Conservation (phyloP, 2,888 invertebrate species). For the Meliscaeva auricollis region DNA sequence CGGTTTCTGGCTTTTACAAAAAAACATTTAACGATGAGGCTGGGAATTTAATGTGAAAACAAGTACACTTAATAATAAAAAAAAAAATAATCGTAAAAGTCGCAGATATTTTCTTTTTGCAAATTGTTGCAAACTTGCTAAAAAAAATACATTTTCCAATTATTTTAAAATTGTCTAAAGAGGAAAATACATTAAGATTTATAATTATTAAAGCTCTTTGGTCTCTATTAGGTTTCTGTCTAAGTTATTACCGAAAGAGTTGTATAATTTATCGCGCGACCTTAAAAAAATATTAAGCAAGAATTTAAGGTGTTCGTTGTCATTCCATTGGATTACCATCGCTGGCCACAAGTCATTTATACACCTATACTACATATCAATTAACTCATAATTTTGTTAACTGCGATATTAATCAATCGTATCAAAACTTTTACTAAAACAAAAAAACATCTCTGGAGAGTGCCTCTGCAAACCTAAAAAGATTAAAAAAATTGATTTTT, state of each 20-base stretch:
- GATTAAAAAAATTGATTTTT: neutral
- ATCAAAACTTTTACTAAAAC: slow-evolving; percentile 35
- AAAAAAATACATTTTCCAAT: neutral
- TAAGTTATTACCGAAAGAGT: slow-evolving; percentile 38
- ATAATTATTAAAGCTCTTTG: slow-evolving; percentile 30
- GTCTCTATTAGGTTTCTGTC: slow-evolving; percentile 58
- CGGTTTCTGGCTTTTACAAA: neutral
- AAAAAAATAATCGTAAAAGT: neutral
- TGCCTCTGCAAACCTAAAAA: neutral
- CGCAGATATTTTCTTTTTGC: neutral
- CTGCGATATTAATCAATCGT: slow-evolving; percentile 10
- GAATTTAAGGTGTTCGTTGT: slow-evolving; percentile 42
- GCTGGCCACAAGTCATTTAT: slow-evolving; percentile 25
- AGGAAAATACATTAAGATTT: neutral
- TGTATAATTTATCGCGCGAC: slow-evolving; percentile 53
- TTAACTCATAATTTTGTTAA: slow-evolving; percentile 14
- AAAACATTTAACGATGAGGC: neutral
- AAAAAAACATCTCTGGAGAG: slow-evolving; percentile 1
- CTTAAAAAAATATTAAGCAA: slow-evolving; percentile 47
- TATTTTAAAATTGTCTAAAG: neutral
- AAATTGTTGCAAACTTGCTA: slow-evolving; percentile 1
- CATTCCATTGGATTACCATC: slow-evolving; percentile 47
- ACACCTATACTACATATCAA: slow-evolving; percentile 38
- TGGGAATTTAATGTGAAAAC: neutral
- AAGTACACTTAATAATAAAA: neutral